Evolutionary conservation across 2,888 invertebrate genomes (phyloP), one percentile per base, ranked within the genome.

Genomic region (Nomada fucata): DNA sequence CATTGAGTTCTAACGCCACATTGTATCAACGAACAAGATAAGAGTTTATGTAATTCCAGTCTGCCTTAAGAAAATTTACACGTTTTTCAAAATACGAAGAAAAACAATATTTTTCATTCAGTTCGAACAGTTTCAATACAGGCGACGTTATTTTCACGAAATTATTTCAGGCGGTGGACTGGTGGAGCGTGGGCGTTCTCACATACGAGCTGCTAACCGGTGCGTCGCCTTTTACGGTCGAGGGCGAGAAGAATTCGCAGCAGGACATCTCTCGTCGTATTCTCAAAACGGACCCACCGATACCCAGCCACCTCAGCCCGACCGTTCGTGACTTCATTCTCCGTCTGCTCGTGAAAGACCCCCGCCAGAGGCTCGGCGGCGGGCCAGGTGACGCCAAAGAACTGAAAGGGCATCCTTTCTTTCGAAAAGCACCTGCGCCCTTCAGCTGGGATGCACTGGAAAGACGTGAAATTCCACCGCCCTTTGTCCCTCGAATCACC

Each of bases 161-260:
- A 3, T 47, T 20, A 26, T 82, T 93, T 42, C 95, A 98, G 97
- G 97, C 98, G 68, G 99, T 99, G 9, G 99, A 99, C 94, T 99
- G 99, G 99, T 99, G 99, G 99, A 98, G 98, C 47, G 97, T 99
- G 10, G 99, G 99, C 10, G 99, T 99, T 2, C 94, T 99, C 63
- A 98, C 98, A 0, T 99, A 99, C 95, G 99, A 99, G 94, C 95
- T 99, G 60, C 94, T 99, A 73, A 99, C 99, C 0, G 99, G 99
- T 71, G 98, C 98, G 10, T 99, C 99, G 0, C 99, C 99, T 2
- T 99, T 99, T 94, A 98, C 99, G 11, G 98, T 98, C 0, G 98
- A 99, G 90, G 98, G 98, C 36, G 98, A 98, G 93, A 96, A 96
- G 92, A 99, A 99, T 94, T 97, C 97, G 1, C 99, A 99, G 94